A percentile compares a stretch with the other conserved stretches of the same genome.
Conservation (phyloP, 2,797 vertebrate species). For the Eulemur coronatus region DNA sequence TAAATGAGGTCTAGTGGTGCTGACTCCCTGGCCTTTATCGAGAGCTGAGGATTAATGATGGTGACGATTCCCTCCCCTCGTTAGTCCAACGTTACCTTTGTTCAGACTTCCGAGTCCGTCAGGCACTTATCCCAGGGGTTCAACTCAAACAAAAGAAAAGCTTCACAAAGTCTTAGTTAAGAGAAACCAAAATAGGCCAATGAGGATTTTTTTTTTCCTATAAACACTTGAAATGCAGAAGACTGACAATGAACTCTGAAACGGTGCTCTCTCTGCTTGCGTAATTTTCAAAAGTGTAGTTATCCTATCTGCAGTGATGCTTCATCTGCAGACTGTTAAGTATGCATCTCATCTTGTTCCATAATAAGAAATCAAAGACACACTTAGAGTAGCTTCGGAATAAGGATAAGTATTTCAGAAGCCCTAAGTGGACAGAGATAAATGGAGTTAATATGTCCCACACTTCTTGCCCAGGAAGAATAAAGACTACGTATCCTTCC, state of each 20-base stretch:
- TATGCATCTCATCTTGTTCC: neutral
- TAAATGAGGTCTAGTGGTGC: neutral
- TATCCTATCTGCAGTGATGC: neutral
- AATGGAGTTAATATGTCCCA: neutral
- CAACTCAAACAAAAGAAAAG: neutral
- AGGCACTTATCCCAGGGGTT: accelerated
- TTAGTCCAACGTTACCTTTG: neutral
- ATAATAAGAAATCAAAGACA: neutral
- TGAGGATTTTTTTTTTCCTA: accelerated
- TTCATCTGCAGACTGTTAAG: neutral
- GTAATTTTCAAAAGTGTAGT: neutral
- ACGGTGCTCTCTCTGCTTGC: neutral
- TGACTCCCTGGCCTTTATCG: neutral
- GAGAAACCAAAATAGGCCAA: neutral
- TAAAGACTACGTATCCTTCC: neutral
- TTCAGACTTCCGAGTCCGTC: neutral
- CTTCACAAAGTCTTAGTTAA: neutral
- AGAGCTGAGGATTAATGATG: neutral
- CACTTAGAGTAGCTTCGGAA: neutral
- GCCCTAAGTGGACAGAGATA: neutral
- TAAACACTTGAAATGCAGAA: neutral
- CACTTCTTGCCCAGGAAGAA: neutral
- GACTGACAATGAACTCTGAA: neutral
- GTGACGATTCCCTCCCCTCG: neutral
- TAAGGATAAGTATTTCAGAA: neutral